These are phyloP conservation scores for Orchesellides sinensis DNA, from an alignment of 2,888 invertebrate genomes.

Conservation along the genomic window DNA sequence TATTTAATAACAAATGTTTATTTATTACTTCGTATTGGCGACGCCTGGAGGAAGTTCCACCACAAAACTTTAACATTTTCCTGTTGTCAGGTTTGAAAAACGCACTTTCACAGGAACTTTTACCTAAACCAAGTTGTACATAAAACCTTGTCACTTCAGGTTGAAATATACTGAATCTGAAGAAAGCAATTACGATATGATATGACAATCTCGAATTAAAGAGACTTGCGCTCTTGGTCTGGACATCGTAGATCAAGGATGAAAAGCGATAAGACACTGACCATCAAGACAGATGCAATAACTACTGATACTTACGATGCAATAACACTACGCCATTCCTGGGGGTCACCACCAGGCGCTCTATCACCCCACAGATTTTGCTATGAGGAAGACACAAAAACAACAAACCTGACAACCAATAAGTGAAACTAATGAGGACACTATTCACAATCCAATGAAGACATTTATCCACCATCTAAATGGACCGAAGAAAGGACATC, in stretches of 20 bases:
- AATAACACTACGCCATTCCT: too few relatives aligned
- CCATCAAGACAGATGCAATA: too few relatives aligned
- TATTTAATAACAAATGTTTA: neutral
- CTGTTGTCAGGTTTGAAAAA: too few relatives aligned
- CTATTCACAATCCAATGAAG: neutral
- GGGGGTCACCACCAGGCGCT: neutral
- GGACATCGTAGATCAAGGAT: neutral
- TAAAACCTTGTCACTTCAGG: neutral
- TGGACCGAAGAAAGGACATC: slow-evolving; percentile 13
- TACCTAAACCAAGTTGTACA: neutral
- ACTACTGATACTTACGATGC: too few relatives aligned
- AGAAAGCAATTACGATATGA: too few relatives aligned
- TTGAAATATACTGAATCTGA: too few relatives aligned
- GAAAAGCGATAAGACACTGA: neutral
- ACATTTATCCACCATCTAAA: slow-evolving; percentile 21
- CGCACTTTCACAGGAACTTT: too few relatives aligned
- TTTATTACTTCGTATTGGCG: slow-evolving; percentile 70
- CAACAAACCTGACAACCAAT: slow-evolving; percentile 27
- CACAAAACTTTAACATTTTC: slow-evolving; percentile 72
- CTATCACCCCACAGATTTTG: neutral
- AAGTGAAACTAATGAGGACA: slow-evolving; percentile 51
- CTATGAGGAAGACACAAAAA: neutral
- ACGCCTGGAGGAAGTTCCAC: slow-evolving; percentile 63
- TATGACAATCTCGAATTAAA: too few relatives aligned
- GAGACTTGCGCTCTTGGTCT: too few relatives aligned